Evolutionary conservation across 30 jellyfish, hydroid and myxozoan genomes (phyloP), one percentile per base, ranked within the genome.

Genomic region (Catostylus mosaicus): DNA sequence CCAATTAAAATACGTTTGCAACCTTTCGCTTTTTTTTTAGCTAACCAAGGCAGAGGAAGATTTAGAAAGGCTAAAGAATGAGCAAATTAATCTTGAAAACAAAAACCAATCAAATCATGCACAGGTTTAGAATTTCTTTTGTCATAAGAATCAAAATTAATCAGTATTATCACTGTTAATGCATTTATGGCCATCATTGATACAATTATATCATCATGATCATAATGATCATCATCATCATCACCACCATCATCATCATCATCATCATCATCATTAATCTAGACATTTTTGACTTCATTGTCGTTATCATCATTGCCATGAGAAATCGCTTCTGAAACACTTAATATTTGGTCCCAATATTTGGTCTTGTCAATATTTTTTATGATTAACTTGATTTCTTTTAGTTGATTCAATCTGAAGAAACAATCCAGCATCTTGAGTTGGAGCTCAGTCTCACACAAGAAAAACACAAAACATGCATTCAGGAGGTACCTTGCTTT

Each of bases 381-480:
- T 50, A 16, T 50, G 24, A 4, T 50, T 2, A 50, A 9, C 27
- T 35, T 79, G 40, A 20, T 52, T 30, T 56, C 59, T 67, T 50
- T 0, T 50, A 88, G 97, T 54, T 80, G 30, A 22, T 71, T 24
- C 82, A 61, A 19, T 77, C 97, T 1, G 91, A 88, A 62, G 97
- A 88, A 37, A 60, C 89, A 29, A 82, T 89, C 35, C 95, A 95
- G 51, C 96, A 88, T 54, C 94, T 89, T 30, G 99, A 95, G 65
- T 38, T 95, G 90, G 96, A 86, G 60, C 86, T 95, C 14, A 64
- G 98, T 43, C 73, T 95, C 8, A 84, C 91, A 10, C 84, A 84
- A 52, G 99, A 95, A 35, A 95, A 95, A 37, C 97, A 95, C 64
- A 82, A 89, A 30, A 89, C 99, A 30, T 95, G 95, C 52, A 84